These are phyloP conservation scores for Rhaphigaster nebulosa DNA, from an alignment of 2,888 invertebrate species.

Conservation along the genomic window DNA sequence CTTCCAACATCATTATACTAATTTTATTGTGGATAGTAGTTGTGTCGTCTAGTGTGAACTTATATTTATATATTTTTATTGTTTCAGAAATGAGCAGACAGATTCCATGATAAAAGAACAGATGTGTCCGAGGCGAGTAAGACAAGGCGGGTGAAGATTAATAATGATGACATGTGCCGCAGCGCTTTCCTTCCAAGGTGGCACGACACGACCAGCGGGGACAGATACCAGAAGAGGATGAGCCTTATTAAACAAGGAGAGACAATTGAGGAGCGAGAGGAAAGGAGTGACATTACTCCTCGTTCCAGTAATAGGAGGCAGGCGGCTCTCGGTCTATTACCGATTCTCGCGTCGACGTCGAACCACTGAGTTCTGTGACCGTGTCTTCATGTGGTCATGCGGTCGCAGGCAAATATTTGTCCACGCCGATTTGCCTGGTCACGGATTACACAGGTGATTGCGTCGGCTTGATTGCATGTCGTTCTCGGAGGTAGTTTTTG, in stretches of 20 bases:
- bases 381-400: slow-evolving; percentile 30
- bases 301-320: neutral
- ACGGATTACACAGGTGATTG: slow-evolving; percentile 16
- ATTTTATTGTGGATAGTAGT: too few species aligned
- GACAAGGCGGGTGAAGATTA: neutral
- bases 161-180: neutral
- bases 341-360: neutral
- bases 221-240: slow-evolving; percentile 30
- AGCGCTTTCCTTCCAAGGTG: neutral
- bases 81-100: too few species aligned
- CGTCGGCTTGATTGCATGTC: neutral
- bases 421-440: neutral
- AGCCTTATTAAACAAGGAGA: slow-evolving; percentile 43
- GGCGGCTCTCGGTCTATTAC: slow-evolving; percentile 7
- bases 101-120: too few species aligned
- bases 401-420: neutral
- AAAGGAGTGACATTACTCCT: neutral
- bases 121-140: too few species aligned
- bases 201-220: neutral
- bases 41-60: too few species aligned
- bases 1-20: too few species aligned
- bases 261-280: slow-evolving; percentile 1
- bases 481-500: neutral
- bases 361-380: slow-evolving; percentile 9
- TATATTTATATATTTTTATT: too few species aligned